These are phyloP conservation scores for Synanceia verrucosa DNA, from an alignment of 2,797 vertebrate genomes.

Conservation along the genomic window DNA sequence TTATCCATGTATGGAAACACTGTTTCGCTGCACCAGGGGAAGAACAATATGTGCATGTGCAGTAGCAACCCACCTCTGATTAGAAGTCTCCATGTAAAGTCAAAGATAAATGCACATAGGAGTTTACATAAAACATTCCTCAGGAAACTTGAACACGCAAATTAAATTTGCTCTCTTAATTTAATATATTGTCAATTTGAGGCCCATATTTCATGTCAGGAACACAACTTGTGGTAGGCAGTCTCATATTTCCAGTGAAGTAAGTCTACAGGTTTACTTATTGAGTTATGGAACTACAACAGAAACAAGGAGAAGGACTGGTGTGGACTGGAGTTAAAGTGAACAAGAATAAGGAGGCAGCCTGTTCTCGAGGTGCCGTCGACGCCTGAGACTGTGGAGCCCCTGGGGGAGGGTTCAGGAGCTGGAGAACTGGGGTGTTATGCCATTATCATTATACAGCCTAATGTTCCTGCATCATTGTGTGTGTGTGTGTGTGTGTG, in stretches of 20 bases:
- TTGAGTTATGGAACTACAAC: conserved; percentile 40
- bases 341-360: conserved; percentile 19
- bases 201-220: conserved; percentile 24
- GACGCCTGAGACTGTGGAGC: conserved; percentile 13
- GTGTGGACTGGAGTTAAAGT: conserved; percentile 24
- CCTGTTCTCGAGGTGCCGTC: conserved; percentile 23
- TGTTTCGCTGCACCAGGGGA: conserved; percentile 11
- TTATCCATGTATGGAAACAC: conserved; percentile 45
- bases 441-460: conserved; percentile 49
- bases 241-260: conserved; percentile 36
- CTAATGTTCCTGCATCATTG: conserved; percentile 30
- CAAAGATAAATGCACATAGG: conserved; percentile 35
- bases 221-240: conserved; percentile 8
- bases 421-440: conserved; percentile 31
- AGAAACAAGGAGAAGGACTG: conserved; percentile 42
- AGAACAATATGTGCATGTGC: conserved; percentile 7
- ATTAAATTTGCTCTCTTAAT: conserved; percentile 23
- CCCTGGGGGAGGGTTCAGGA: conserved; percentile 26
- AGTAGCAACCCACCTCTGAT: conserved; percentile 16
- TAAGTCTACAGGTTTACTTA: conserved; percentile 18
- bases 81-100: conserved; percentile 24
- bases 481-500: conserved; percentile 17
- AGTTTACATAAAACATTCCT: conserved; percentile 16
- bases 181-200: conserved; percentile 25
- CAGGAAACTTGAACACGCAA: conserved; percentile 21